Evolutionary conservation across 2,797 vertebrate species (phyloP), one percentile per base, ranked within the genome.

Genomic region (Acipenser transmontanus): DNA sequence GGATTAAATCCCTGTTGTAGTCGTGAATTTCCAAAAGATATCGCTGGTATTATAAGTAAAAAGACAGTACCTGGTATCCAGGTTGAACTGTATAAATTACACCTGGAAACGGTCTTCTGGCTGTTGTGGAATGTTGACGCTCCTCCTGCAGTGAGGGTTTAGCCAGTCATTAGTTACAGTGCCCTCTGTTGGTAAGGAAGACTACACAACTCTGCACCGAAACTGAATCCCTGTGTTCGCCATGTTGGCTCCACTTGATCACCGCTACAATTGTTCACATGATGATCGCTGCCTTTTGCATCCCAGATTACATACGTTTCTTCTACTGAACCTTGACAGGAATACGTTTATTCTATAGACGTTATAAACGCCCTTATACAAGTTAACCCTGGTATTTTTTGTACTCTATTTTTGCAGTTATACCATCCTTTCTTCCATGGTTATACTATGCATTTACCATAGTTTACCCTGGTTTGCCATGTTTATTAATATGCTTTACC

Each of bases 371-470:
- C 7, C 34, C 20, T 48, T 12, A 63, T 17, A 50, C 10, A 12
- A 8, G 34, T 34, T 34, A 34, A 34, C 34, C 34, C 34, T 34
- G 34, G 34, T 34, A 34, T 34, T 34, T 34, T 34, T 34, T 3
- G 34, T 3, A 34, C 34, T 34, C 34, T 4, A 4, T 20, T 52
- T 64, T 61, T 59, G 49, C 20, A 8, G 13, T 59, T 9, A 60
- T 64, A 49, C 34, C 4, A 34, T 34, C 2, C 4, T 34, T 34
- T 34, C 34, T 34, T 34, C 34, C 34, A 34, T 34, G 34, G 64
- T 71, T 76, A 73, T 78, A 68, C 66, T 66, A 75, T 69, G 72
- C 63, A 71, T 71, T 77, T 75, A 74, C 77, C 65, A 72, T 78
- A 80, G 78, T 66, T 64, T 66, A 17, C 72, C 47, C 64, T 59